Evolutionary conservation across 2,797 vertebrate genomes (phyloP).

Genomic region (Bovichtus diacanthus): DNA sequence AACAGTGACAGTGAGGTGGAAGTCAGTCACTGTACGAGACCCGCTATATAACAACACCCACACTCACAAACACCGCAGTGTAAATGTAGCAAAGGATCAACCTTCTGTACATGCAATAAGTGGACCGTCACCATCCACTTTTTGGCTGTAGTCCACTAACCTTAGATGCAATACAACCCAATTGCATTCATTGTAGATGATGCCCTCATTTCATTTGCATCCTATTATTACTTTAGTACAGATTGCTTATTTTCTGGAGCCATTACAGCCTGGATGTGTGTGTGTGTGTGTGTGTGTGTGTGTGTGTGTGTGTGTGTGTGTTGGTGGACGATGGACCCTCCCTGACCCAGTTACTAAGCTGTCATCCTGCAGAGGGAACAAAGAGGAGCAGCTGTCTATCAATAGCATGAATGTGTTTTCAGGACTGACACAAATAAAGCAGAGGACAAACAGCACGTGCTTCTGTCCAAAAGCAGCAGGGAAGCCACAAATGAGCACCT

Average conservation of each 20-base stretch:
- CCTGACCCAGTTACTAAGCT: slow-evolving; percentile 81
- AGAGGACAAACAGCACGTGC: slow-evolving; percentile 26
- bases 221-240: slow-evolving; percentile 37
- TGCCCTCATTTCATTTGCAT: slow-evolving; percentile 35
- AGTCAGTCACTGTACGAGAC: slow-evolving; percentile 22
- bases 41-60: slow-evolving; percentile 21
- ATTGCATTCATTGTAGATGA: neutral
- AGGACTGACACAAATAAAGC: slow-evolving; percentile 57
- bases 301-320: neutral
- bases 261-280: slow-evolving; percentile 27
- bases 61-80: slow-evolving; percentile 21
- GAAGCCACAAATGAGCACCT: slow-evolving; percentile 26
- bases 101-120: slow-evolving; percentile 11
- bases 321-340: slow-evolving; percentile 68
- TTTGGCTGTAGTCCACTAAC: neutral
- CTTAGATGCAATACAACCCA: slow-evolving; percentile 13
- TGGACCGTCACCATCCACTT: neutral
- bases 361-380: slow-evolving; percentile 76
- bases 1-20: slow-evolving; percentile 23
- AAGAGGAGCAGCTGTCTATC: slow-evolving; percentile 81
- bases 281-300: too few species aligned
- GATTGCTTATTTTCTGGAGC: slow-evolving; percentile 42
- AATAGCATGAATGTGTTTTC: slow-evolving; percentile 57
- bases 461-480: slow-evolving; percentile 18
- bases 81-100: slow-evolving; percentile 35